Conservation (phyloP, 2,113 vertebrate species). For the Riparia riparia region DNA sequence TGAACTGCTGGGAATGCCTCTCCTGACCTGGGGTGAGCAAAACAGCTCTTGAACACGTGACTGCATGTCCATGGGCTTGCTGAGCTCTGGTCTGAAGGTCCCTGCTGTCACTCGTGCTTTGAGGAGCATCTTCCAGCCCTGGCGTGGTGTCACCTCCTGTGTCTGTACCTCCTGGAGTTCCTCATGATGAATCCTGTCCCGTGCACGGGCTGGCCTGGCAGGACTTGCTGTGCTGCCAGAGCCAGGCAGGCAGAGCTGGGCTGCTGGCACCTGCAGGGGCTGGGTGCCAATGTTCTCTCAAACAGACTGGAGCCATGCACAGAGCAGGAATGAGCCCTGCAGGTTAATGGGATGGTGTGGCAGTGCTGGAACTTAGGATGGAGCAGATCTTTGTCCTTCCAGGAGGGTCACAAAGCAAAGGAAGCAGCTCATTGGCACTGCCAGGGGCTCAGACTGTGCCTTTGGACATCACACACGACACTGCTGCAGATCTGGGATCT, state of each 20-base stretch:
- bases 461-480: background rate
- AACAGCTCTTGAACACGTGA: background rate
- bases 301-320: background rate
- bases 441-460: background rate
- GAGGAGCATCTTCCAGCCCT: background rate
- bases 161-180: background rate
- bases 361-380: background rate
- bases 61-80: background rate
- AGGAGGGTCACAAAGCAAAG: background rate
- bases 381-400: conserved; percentile 4
- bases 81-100: background rate
- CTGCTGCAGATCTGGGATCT: background rate
- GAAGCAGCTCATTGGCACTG: background rate
- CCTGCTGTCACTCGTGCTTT: background rate
- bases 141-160: background rate
- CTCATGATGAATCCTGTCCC: background rate
- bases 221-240: conserved; percentile 40
- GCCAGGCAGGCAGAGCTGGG: background rate
- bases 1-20: background rate
- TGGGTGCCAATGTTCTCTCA: background rate
- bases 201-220: background rate
- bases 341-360: background rate
- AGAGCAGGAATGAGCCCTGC: background rate
- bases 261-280: background rate
- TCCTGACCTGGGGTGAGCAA: background rate